Percentiles rank a stretch among this genome's conserved stretches.
Evolutionary conservation across 2,888 invertebrate genomes (phyloP).

Genomic region (Perdita meconis): DNA sequence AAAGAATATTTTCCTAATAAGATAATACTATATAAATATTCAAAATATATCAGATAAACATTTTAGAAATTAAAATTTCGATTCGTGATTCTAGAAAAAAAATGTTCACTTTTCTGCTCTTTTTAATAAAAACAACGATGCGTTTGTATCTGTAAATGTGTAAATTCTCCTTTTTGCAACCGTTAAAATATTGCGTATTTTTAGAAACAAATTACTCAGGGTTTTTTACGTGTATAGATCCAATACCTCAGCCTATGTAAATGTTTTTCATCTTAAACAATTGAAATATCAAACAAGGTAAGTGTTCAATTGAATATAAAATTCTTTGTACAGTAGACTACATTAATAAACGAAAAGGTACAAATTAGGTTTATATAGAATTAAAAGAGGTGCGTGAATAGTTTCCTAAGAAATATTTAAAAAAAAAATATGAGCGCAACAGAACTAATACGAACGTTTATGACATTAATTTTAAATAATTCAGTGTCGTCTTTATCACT

Average conservation of each 20-base stretch:
- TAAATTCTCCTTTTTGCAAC: background rate
- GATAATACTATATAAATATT: too few species aligned
- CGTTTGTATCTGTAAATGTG: background rate
- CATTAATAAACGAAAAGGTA: conserved; percentile 32
- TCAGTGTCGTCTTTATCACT: conserved; percentile 8
- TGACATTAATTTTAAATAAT: conserved; percentile 8
- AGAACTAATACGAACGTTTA: background rate
- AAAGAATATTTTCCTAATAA: too few species aligned
- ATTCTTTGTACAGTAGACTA: conserved; percentile 34
- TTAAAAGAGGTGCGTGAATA: conserved; percentile 21
- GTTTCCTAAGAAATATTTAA: conserved; percentile 21
- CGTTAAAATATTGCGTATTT: background rate
- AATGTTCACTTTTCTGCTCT: too few species aligned
- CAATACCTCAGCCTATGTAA: conserved; percentile 44
- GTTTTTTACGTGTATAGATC: background rate
- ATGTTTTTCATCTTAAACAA: conserved; percentile 11
- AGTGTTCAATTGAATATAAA: conserved; percentile 55
- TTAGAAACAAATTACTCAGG: conserved; percentile 11
- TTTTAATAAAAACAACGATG: background rate
- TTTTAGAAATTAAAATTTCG: too few species aligned
- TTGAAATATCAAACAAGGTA: conserved; percentile 59
- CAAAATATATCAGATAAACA: too few species aligned
- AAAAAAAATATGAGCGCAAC: conserved; percentile 2
- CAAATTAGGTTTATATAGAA: conserved; percentile 32
- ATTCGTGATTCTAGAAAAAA: too few species aligned